These are phyloP conservation scores for Eonycteris spelaea DNA, from an alignment of 2,113 vertebrate species.

Conservation along the genomic window DNA sequence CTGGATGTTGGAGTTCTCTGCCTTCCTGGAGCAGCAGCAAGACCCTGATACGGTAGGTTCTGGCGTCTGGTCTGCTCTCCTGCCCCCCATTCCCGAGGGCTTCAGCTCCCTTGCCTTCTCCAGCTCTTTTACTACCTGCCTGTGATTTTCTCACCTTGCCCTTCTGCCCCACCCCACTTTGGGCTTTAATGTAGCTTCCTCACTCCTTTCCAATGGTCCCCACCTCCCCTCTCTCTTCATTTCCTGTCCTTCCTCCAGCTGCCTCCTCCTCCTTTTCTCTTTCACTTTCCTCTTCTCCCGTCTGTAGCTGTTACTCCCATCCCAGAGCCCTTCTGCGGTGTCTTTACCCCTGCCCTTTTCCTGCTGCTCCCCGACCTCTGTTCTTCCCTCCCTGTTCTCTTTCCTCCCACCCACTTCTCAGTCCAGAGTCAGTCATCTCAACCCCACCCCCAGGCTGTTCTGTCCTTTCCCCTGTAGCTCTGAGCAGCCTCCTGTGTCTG, in stretches of 20 bases:
- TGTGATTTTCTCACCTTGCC: background rate
- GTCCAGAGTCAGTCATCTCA: background rate
- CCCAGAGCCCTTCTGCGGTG: background rate
- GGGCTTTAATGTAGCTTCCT: background rate
- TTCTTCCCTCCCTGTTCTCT: background rate
- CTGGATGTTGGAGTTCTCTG: constrained; percentile 96
- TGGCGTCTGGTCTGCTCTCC: background rate
- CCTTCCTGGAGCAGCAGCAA: constrained; percentile 94
- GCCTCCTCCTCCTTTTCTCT: background rate
- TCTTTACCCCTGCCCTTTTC: background rate
- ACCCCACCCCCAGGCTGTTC: background rate
- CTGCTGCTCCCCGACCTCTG: background rate
- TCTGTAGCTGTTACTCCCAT: fast-evolving
- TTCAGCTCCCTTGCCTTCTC: background rate
- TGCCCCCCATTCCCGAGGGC: background rate
- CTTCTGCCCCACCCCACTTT: background rate
- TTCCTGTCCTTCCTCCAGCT: no score
- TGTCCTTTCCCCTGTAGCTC: background rate
- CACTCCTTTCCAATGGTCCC: background rate
- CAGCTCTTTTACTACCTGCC: fast-evolving
- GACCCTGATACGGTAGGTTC: constrained; percentile 92
- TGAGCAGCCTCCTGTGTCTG: background rate
- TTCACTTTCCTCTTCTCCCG: no score
- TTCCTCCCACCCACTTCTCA: no score
- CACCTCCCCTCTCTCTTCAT: fast-evolving